These are phyloP conservation scores for Crocallis elinguaria DNA, from an alignment of 2,888 invertebrate species.

Conservation along the genomic window DNA sequence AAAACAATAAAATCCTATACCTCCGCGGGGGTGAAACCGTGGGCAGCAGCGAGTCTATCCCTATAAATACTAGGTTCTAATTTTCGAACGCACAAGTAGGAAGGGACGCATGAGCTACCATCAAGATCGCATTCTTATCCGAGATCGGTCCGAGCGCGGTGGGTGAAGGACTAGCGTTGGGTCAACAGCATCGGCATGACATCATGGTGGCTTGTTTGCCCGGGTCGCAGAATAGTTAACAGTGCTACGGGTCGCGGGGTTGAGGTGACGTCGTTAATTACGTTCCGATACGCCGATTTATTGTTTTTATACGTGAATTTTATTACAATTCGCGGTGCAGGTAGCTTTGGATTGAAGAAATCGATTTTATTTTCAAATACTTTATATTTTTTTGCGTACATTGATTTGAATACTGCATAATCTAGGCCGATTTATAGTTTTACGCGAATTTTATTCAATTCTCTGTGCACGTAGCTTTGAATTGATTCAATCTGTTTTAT, in stretches of 20 bases:
- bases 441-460: no score
- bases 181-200: slow-evolving; percentile 79
- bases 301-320: slow-evolving; percentile 1
- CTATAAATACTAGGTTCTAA: neutral
- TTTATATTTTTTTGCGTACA: no score
- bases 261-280: slow-evolving; percentile 69
- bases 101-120: neutral
- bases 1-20: no score
- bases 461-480: no score
- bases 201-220: slow-evolving; percentile 74
- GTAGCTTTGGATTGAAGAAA: neutral
- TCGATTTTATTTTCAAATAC: neutral
- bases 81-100: neutral
- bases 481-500: no score
- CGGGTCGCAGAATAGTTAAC: slow-evolving; percentile 49
- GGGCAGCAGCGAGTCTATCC: neutral
- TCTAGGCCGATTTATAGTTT: no score
- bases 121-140: neutral
- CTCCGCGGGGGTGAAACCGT: no score
- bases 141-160: slow-evolving; percentile 26
- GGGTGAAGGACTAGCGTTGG: slow-evolving; percentile 48
- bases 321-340: neutral
- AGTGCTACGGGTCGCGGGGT: slow-evolving; percentile 60
- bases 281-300: slow-evolving; percentile 51
- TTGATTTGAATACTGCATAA: no score